Evolutionary conservation across 1,140 invertebrate genomes (phyloP).

Genomic region (Danaus melanippus): DNA sequence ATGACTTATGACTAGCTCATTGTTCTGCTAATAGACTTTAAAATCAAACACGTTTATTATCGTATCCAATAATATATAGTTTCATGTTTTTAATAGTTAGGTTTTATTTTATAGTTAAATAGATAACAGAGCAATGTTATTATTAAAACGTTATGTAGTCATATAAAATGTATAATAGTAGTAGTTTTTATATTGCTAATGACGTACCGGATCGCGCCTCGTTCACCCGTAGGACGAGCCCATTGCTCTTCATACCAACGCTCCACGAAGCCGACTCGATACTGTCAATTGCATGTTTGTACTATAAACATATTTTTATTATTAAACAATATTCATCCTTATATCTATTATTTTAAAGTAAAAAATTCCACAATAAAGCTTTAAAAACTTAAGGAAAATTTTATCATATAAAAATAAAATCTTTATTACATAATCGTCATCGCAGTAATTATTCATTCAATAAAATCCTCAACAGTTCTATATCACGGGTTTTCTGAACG

Average conservation of each 20-base stretch:
- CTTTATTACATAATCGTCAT: constrained; percentile 22
- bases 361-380: neutral
- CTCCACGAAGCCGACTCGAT: constrained; percentile 31
- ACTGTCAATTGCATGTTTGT: constrained; percentile 36
- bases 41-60: no score
- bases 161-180: neutral
- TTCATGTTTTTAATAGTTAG: no score
- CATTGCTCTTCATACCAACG: constrained; percentile 32
- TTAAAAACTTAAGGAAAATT: constrained; percentile 18
- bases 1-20: no score
- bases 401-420: constrained; percentile 22
- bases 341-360: neutral
- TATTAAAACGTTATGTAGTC: no score
- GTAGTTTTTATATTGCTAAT: constrained; percentile 5
- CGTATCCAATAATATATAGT: no score
- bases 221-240: constrained; percentile 31
- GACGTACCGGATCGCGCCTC: constrained; percentile 28
- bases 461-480: constrained; percentile 13
- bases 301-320: constrained; percentile 12
- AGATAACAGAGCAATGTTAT: no score
- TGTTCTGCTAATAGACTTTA: no score
- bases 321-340: no score
- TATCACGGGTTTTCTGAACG: neutral
- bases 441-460: constrained; percentile 33
- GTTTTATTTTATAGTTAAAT: no score